Percentiles rank a stretch among this genome's conserved stretches.
phyloP scores from a whole-genome alignment of 1,140 invertebrate genomes.

The Drosophila mojavensis region DNA sequence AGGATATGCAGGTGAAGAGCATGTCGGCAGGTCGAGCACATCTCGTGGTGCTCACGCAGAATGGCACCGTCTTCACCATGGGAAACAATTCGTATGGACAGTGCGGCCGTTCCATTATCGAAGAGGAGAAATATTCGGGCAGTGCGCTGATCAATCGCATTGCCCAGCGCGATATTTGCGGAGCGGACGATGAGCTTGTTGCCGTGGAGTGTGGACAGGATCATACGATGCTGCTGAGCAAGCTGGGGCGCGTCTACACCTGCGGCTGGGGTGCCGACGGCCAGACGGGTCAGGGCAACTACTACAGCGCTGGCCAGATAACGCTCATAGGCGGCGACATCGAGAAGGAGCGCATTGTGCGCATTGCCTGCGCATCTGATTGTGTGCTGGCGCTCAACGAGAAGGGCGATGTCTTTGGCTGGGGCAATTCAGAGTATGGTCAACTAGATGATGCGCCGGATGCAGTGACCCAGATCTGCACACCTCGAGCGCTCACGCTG shows the following conservation, averaged over 20 bases:
- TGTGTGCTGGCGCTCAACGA: constrained; percentile 96
- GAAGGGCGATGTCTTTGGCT: constrained; percentile 96
- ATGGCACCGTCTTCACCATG: constrained; percentile 91
- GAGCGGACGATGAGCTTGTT: constrained; percentile 87
- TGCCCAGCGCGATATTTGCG: constrained; percentile 85
- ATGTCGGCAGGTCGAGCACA: constrained; percentile 95
- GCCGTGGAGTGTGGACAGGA: constrained; percentile 93
- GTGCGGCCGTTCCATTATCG: constrained; percentile 93
- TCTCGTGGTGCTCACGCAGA: constrained; percentile 91
- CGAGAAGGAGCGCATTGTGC: constrained; percentile 91
- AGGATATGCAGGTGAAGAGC: constrained; percentile 72
- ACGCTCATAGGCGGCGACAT: constrained; percentile 92
- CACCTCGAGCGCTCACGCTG: constrained; percentile 88
- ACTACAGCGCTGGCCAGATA: constrained; percentile 86
- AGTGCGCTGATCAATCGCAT: constrained; percentile 89
- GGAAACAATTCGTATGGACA: constrained; percentile 98
- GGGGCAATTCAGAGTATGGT: constrained; percentile 98
- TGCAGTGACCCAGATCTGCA: constrained; percentile 87
- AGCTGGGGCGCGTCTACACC: constrained; percentile 91
- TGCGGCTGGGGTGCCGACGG: constrained; percentile 98
- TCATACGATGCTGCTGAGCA: constrained; percentile 93
- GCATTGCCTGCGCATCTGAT: constrained; percentile 92
- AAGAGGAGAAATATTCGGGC: constrained; percentile 90
- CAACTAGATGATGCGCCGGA: constrained; percentile 87
- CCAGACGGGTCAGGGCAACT: constrained; percentile 94